Evolutionary conservation across 1,140 invertebrate genomes (phyloP).

Genomic region (Macrobrachium rosenbergii): DNA sequence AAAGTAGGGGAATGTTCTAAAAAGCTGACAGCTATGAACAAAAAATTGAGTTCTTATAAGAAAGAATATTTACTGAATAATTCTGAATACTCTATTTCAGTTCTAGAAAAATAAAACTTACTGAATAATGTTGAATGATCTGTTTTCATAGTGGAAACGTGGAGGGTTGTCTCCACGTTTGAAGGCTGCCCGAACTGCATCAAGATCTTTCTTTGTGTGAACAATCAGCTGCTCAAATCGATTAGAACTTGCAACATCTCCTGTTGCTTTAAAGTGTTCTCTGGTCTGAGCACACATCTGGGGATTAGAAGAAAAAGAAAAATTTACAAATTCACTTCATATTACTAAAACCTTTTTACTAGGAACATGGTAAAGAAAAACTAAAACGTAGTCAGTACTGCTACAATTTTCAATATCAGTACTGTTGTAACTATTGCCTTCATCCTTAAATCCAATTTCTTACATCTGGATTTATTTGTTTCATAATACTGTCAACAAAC

Average conservation of each 20-base stretch:
- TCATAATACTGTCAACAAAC: no score
- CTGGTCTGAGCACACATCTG: slow-evolving; percentile 87
- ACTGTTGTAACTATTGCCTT: no score
- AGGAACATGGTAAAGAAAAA: slow-evolving; percentile 9
- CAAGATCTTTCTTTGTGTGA: slow-evolving; percentile 88
- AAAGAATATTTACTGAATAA: no score
- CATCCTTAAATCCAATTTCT: no score
- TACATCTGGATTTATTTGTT: no score
- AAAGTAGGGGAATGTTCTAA: no score
- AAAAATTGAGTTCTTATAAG: no score
- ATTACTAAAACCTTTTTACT: no score
- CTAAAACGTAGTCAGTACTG: background rate
- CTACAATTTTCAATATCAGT: no score
- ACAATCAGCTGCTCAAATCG: slow-evolving; percentile 90
- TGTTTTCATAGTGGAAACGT: slow-evolving; percentile 93
- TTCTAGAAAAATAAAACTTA: slow-evolving; percentile 71
- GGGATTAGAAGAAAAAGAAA: slow-evolving; percentile 68
- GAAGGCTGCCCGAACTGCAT: slow-evolving; percentile 83
- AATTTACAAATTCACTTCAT: no score
- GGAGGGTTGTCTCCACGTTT: slow-evolving; percentile 77
- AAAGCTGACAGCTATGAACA: no score
- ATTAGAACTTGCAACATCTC: slow-evolving; percentile 92
- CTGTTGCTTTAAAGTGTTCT: slow-evolving; percentile 91
- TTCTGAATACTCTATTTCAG: no score
- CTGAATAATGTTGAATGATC: slow-evolving; percentile 90